Percentiles rank a stretch among this genome's conserved stretches.
Evolutionary conservation across 2,113 vertebrate species (phyloP).

Genomic region (Melanocharis versteri): DNA sequence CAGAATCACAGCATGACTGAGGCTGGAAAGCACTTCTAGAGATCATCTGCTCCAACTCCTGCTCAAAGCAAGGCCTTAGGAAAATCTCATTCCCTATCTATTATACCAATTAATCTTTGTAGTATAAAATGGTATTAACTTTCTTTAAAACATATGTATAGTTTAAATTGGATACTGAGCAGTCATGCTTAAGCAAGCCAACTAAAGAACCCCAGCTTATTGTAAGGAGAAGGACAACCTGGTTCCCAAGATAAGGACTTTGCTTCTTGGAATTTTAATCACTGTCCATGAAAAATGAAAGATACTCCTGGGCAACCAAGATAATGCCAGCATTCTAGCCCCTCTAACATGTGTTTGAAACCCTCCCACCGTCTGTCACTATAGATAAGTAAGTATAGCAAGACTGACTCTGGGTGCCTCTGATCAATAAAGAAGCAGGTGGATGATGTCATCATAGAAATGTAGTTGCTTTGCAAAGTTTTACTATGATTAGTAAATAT

Average conservation of each 20-base stretch:
- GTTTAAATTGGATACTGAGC: neutral
- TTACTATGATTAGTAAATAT: neutral
- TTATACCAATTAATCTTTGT: neutral
- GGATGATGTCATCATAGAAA: neutral
- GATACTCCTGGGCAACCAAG: neutral
- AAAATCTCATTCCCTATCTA: neutral
- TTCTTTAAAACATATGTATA: neutral
- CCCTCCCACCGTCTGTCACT: neutral
- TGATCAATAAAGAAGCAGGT: neutral
- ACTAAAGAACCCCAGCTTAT: neutral
- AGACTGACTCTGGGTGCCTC: neutral
- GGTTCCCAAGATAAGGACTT: neutral
- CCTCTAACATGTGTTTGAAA: neutral
- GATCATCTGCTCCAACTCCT: neutral
- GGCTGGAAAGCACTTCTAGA: neutral
- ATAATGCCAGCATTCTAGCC: neutral
- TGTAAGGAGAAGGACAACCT: neutral
- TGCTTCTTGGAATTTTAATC: neutral
- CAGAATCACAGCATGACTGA: neutral
- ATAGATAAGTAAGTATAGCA: neutral
- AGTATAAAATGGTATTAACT: neutral
- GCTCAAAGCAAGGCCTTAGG: neutral
- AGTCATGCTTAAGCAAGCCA: neutral
- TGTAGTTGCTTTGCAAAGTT: neutral
- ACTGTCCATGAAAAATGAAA: neutral